Base-by-base conservation (phyloP, 2,797 vertebrate genomes). In the Vespertilio murinus region DNA sequence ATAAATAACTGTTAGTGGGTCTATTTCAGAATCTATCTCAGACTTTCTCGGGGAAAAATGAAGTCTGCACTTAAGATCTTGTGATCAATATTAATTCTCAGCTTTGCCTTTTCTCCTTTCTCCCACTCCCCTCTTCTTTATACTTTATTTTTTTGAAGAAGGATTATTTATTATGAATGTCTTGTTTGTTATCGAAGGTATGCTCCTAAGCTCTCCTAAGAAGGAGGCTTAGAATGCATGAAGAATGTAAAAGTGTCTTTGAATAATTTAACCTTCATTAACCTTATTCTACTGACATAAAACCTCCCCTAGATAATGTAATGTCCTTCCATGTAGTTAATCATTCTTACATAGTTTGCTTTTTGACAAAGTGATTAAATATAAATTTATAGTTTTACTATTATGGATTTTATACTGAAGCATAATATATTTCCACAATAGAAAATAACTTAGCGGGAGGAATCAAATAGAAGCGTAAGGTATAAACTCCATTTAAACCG, bases 241-340 rank as follows among this genome's bases (percentile, higher is more conserved):
- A 97, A 90, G 97, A 98, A 98, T 96, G 94, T 87, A 96, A 96
- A 97, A 97, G 90, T 94, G 94, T 87, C 75, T 91, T 88, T 74
- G 85, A 94, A 96, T 97, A 98, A 98, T 97, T 97, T 97, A 98
- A 98, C 96, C 97, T 98, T 97, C 65, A 87, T 88, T 97, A 96
- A 96, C 97, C 97, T 96, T 90, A 71, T 96, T 97, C 97, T 97
- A 95, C 95, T 96, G 94, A 96, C 81, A 97, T 90, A 96, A 97
- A 96, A 85, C 61, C 74, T 97, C 80, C 74, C 45, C 67, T 47
- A 64, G 84, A 87, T 96, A 96, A 94, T 52, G 10, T 20, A 84
- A 54, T 0, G 0, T 22, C 12, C 78, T 97, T 83, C 79, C 22
- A n/a, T 40, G 71, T 2, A 91, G 47, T 47, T 88, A 94, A 88